Evolutionary conservation across 2,797 vertebrate genomes (phyloP), one percentile per base, ranked within the genome.

Genomic region (Leptatherina wallacei): DNA sequence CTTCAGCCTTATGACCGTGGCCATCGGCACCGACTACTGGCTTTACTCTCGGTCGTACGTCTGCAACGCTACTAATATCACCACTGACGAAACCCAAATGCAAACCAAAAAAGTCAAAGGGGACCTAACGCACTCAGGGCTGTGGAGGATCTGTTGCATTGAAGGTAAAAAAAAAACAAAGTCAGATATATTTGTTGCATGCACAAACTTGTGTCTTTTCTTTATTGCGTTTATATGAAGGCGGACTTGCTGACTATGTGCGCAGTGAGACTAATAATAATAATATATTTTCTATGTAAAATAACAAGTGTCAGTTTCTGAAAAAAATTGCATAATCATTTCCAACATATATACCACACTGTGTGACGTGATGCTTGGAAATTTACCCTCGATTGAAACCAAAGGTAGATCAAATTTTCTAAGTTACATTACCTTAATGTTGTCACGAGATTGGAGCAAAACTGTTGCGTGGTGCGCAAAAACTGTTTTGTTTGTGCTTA

Each of bases 11-110:
- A 99, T 99, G 97, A 95, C 95, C 90, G 95, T 98, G 89, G 97
- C 97, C 91, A 97, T 99, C 87, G 96, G 97, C 74, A 98, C 97
- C 77, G 97, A 98, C 90, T 98, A 97, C 93, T 98, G 97, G 97
- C 96, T 99, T 7, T 98, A 99, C 92, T 97, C 97, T 49, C 95
- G 96, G 85, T 97, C 96, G 65, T 92, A 97, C 92, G 95, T 97
- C 93, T 98, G 97, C 91, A 99, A 98, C 92, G 91, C 95, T 85
- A 98, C 96, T 60, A 98, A 98, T 91, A 91, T 92, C 78, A 95
- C 94, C 79, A 36, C 94, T 71, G 96, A 96, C 36, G 96, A 97
- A 56, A 90, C 74, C 71, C 96, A 96, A 68, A 88, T 85, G 82
- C 95, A 95, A 80, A 90, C 90, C 86, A 95, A 92, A 87, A 93